Conservation (phyloP, 2,113 vertebrate species). For the Laticauda laticaudata region DNA sequence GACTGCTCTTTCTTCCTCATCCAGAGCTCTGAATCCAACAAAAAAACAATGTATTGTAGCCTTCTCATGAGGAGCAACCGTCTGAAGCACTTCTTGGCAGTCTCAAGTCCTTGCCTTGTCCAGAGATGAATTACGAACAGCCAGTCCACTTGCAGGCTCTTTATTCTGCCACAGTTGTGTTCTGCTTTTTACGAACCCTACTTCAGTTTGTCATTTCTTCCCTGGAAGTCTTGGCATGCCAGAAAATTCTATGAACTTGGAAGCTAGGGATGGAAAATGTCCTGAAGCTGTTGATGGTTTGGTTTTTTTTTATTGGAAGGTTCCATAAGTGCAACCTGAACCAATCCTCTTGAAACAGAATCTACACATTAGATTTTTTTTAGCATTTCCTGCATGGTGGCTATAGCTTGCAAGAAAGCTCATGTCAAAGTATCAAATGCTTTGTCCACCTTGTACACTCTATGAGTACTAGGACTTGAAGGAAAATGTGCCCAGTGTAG, state of each 20-base stretch:
- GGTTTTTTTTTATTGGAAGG: not conserved
- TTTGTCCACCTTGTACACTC: not conserved
- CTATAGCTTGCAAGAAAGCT: not conserved
- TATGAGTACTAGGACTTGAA: not conserved
- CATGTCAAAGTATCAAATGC: not conserved
- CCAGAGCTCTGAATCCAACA: not conserved
- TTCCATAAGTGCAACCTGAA: not conserved
- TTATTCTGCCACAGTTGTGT: not conserved
- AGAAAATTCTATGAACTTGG: not conserved
- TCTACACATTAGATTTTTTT: not conserved
- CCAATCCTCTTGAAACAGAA: not conserved
- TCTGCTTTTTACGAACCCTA: not conserved
- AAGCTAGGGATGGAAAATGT: not conserved
- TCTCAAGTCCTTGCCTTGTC: not conserved
- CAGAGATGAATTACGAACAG: not conserved
- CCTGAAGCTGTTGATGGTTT: not conserved
- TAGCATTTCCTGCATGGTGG: not conserved
- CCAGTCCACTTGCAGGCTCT: not conserved
- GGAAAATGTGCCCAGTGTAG: not conserved
- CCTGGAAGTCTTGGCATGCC: not conserved
- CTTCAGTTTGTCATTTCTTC: not conserved
- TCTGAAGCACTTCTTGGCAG: not conserved
- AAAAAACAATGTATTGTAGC: not conserved
- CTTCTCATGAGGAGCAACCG: not conserved
- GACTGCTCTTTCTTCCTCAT: not conserved